Evolutionary conservation across 2,113 vertebrate species (phyloP).

Genomic region (Eonycteris spelaea): DNA sequence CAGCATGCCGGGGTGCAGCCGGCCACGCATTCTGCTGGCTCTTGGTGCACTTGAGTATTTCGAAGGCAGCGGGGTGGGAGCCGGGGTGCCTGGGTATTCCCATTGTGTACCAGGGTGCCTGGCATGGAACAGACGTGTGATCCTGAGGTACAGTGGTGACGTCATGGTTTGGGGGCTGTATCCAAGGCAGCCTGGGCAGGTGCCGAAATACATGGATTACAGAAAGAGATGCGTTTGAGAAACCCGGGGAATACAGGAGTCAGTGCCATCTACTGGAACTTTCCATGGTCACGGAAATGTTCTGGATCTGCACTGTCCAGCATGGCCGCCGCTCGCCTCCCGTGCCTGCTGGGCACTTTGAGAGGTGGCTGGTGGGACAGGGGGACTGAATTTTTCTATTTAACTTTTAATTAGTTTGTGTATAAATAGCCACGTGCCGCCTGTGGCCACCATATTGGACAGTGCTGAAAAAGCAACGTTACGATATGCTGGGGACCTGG

Average conservation of each 20-base stretch:
- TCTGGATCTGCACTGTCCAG: not conserved
- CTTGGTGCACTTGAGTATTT: not conserved
- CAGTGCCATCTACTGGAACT: not conserved
- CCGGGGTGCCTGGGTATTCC: not conserved
- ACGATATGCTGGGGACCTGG: not conserved
- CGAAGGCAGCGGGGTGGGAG: not conserved
- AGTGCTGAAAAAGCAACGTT: not conserved
- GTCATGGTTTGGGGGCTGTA: not conserved
- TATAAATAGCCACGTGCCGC: not conserved
- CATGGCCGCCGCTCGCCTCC: not conserved
- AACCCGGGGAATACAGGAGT: not conserved
- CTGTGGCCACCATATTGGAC: not conserved
- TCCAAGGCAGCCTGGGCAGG: not conserved
- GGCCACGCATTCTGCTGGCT: fast-evolving
- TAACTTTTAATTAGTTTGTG: not conserved
- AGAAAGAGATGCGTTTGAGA: not conserved
- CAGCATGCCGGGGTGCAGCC: fast-evolving
- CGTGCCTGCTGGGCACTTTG: not conserved
- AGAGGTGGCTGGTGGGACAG: not conserved
- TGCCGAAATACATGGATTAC: fast-evolving
- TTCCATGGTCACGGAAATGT: not conserved
- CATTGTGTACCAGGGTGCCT: not conserved
- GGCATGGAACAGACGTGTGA: not conserved
- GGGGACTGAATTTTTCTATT: not conserved
- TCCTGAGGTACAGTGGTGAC: not conserved